Evolutionary conservation across 2,113 vertebrate genomes (phyloP).

Genomic region (Rissa tridactyla): DNA sequence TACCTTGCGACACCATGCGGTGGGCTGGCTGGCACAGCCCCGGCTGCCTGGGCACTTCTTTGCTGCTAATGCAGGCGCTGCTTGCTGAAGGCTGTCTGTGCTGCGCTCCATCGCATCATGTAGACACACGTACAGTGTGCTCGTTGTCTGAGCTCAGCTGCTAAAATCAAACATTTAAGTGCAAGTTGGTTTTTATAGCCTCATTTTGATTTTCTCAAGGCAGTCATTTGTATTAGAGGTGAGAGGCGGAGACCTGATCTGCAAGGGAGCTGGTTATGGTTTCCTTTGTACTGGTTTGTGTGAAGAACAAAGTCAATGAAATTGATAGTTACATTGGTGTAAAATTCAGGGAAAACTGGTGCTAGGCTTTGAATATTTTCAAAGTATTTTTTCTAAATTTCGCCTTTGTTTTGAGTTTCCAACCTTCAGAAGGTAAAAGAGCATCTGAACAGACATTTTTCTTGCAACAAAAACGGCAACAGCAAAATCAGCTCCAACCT

Average conservation of each 20-base stretch:
- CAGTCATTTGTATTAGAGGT: neutral
- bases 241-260: neutral
- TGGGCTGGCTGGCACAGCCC: neutral
- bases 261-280: neutral
- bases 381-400: neutral
- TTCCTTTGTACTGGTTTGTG: neutral
- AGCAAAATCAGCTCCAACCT: neutral
- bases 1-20: neutral
- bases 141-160: neutral
- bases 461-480: neutral
- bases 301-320: neutral
- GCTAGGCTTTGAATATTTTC: neutral
- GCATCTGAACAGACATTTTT: neutral
- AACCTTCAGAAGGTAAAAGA: neutral
- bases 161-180: neutral
- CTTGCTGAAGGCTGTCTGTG: neutral
- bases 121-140: neutral
- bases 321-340: neutral
- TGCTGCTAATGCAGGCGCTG: neutral
- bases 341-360: neutral
- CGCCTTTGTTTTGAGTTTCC: neutral
- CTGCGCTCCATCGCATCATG: rapidly evolving
- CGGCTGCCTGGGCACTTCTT: rapidly evolving
- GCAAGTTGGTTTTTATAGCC: neutral
- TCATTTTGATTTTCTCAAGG: neutral